Evolutionary conservation across 2,113 vertebrate genomes (phyloP).

Genomic region (Rhinolophus sinicus): DNA sequence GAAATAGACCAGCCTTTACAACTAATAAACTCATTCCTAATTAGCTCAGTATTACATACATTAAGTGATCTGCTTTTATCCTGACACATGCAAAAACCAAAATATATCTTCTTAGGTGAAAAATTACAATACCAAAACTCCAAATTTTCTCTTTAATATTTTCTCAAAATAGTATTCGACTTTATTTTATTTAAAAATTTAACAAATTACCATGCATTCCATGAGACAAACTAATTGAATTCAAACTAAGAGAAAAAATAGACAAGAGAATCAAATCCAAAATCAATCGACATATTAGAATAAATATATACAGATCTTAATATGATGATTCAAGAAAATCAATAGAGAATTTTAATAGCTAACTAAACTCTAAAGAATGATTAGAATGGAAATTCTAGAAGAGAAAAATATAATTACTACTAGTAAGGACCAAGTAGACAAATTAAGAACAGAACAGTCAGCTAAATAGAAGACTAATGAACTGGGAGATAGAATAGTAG

Average conservation of each 20-base stretch:
- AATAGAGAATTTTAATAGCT: neutral
- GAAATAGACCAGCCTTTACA: neutral
- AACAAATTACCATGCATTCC: neutral
- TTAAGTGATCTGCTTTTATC: neutral
- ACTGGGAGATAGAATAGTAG: neutral
- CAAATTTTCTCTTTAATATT: conserved; percentile 3
- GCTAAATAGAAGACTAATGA: neutral
- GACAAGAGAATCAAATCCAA: neutral
- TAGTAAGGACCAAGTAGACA: neutral
- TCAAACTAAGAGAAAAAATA: neutral
- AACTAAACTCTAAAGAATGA: neutral
- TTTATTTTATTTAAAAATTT: neutral
- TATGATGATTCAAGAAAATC: neutral
- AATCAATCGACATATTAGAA: neutral
- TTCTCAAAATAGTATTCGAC: neutral
- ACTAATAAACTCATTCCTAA: neutral
- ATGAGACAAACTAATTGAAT: neutral
- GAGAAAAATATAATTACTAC: neutral
- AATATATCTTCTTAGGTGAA: neutral
- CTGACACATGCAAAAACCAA: neutral
- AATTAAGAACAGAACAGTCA: neutral
- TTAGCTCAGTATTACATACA: neutral
- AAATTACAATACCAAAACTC: neutral
- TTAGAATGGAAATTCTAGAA: conserved; percentile 16
- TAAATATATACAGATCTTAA: neutral